Percentiles rank a stretch among this genome's conserved stretches.
These are phyloP conservation scores for Nerophis ophidion DNA, from an alignment of 2,113 vertebrate genomes.

Conservation along the genomic window DNA sequence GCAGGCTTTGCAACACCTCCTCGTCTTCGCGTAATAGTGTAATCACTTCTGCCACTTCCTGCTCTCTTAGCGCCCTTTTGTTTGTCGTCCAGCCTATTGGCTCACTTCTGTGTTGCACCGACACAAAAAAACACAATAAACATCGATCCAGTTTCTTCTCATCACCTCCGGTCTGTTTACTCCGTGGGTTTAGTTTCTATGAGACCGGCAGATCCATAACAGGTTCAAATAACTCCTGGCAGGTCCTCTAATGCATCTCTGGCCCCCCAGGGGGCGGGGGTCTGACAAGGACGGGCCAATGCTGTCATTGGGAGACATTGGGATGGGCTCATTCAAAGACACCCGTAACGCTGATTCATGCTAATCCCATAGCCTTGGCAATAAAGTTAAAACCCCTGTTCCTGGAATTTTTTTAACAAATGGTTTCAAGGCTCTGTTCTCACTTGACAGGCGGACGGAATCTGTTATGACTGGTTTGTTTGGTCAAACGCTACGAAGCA, in stretches of 20 bases:
- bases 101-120: conserved; percentile 43
- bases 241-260: conserved; percentile 28
- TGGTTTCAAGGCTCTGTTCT: conserved; percentile 33
- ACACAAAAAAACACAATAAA: conserved; percentile 42
- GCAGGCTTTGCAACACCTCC: conserved; percentile 11
- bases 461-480: neutral
- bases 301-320: conserved; percentile 47
- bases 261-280: conserved; percentile 43
- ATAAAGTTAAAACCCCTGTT: conserved; percentile 43
- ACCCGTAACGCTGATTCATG: conserved; percentile 34
- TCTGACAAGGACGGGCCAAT: conserved; percentile 57
- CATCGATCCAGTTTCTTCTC: conserved; percentile 37
- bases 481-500: too few species aligned
- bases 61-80: conserved; percentile 29
- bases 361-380: conserved; percentile 43
- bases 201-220: conserved; percentile 30
- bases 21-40: conserved; percentile 22
- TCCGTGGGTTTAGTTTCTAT: conserved; percentile 56
- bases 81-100: conserved; percentile 54
- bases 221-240: conserved; percentile 50
- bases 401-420: conserved; percentile 23
- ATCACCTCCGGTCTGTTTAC: conserved; percentile 63
- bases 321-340: conserved; percentile 29
- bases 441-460: neutral
- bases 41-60: conserved; percentile 20